These are phyloP conservation scores for Chaetogeoica ovagalla DNA, from an alignment of 2,888 invertebrate species.

Conservation along the genomic window DNA sequence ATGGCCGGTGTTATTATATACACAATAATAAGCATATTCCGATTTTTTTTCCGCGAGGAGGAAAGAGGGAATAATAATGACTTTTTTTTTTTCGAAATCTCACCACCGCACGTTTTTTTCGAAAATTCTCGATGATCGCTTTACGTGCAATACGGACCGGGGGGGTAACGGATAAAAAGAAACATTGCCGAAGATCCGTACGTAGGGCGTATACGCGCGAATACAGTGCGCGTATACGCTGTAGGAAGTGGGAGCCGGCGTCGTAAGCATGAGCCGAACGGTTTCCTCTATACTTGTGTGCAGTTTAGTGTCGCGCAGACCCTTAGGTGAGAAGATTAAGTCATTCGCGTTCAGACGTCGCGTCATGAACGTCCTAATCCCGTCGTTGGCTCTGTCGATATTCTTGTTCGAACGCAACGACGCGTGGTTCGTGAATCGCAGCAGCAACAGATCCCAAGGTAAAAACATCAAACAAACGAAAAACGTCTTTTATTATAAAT, in stretches of 20 bases:
- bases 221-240: background rate
- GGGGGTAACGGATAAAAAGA: too few species aligned
- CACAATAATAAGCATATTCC: too few species aligned
- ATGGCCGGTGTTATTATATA: too few species aligned
- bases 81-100: too few species aligned
- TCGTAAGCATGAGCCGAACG: slow-evolving; percentile 21
- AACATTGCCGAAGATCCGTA: too few species aligned
- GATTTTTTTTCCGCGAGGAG: too few species aligned
- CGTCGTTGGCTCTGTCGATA: slow-evolving; percentile 29
- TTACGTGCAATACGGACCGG: too few species aligned
- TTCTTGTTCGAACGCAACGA: slow-evolving; percentile 46
- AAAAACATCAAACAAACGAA: too few species aligned
- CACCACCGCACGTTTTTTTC: too few species aligned
- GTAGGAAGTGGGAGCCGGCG: slow-evolving; percentile 6
- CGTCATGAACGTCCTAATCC: slow-evolving; percentile 51
- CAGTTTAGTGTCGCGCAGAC: slow-evolving; percentile 44
- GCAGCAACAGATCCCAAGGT: slow-evolving; percentile 32
- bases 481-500: background rate
- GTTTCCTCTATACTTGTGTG: slow-evolving; percentile 22
- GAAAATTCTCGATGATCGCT: too few species aligned
- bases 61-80: too few species aligned
- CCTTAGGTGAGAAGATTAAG: slow-evolving; percentile 51
- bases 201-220: background rate
- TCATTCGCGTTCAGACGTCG: slow-evolving; percentile 51
- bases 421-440: slow-evolving; percentile 40